A percentile compares a stretch with the other conserved stretches of the same genome.
These are phyloP conservation scores for Centroberyx gerrardi DNA, from an alignment of 2,797 vertebrate genomes.

Conservation along the genomic window DNA sequence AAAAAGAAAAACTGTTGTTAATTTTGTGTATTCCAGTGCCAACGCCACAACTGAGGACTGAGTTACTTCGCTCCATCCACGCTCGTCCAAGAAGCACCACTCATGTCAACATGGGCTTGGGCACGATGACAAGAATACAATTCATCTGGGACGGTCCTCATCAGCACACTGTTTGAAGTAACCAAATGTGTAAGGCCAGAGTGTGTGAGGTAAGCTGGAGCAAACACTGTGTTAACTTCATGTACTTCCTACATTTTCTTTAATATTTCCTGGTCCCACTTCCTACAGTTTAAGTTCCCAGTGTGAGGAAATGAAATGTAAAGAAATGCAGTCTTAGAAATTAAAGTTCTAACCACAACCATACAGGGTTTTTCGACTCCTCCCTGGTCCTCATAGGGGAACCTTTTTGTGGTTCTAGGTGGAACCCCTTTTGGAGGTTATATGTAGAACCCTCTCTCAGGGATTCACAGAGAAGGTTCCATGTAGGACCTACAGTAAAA, in stretches of 20 bases:
- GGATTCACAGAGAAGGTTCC: too few relatives aligned
- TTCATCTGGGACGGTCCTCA: slow-evolving; percentile 9
- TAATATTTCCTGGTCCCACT: too few relatives aligned
- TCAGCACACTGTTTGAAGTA: background rate
- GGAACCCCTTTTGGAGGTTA: too few relatives aligned
- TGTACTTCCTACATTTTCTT: background rate
- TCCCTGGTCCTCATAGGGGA: too few relatives aligned
- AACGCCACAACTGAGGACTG: background rate
- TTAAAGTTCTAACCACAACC: too few relatives aligned
- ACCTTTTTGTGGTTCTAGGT: too few relatives aligned
- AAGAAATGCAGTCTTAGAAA: too few relatives aligned
- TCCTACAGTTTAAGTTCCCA: too few relatives aligned
- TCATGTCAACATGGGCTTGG: slow-evolving; percentile 23
- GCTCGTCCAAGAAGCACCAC: slow-evolving; percentile 1
- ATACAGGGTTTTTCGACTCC: too few relatives aligned
- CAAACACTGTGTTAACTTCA: background rate
- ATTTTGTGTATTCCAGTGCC: background rate
- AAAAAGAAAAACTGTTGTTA: slow-evolving; percentile 32
- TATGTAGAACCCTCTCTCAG: too few relatives aligned
- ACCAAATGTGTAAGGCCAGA: background rate
- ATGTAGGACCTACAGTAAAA: too few relatives aligned
- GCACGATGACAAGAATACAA: background rate
- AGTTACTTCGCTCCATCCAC: slow-evolving; percentile 3
- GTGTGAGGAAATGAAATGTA: too few relatives aligned
- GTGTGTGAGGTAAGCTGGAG: background rate